Base-by-base conservation (phyloP, 1,140 invertebrate species). In the Drosophila kepulauana region DNA sequence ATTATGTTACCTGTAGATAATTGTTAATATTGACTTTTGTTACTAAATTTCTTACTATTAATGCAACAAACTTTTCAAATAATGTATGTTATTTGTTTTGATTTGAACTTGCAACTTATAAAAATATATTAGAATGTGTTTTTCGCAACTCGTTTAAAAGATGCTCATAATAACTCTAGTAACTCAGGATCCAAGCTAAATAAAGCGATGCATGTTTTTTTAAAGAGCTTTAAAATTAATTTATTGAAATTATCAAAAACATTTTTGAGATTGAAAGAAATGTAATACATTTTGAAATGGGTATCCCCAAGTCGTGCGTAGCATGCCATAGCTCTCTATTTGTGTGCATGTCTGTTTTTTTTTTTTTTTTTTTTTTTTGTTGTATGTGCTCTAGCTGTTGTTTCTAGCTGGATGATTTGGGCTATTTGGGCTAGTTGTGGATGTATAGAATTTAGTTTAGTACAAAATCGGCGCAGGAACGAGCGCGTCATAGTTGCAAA, bases 381-480 rank as follows among this genome's bases (percentile, higher is more conserved):
- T 16, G 46, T 16, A 15, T 48, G 58, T 48, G 58, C 35, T 8
- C 41, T 43, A 43, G 41, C 11, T 43, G 41, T 43, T 59, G 65
- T 67, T 71, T 52, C 65, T 68, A 66, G 72, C 80, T 87, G 67
- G 70, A 51, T 79, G 71, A 58, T 68, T 73, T 61, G 41, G 56
- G 68, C 67, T 61, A 79, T 79, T 63, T 79, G 80, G 64, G 77
- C 61, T 63, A 68, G 58, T 78, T 78, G 65, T 77, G 67, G 46
- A 73, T 76, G 79, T 75, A 57, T 79, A 87, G 77, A 88, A 80
- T 89, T 88, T 82, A 81, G 85, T 88, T 88, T 88, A 88, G 84
- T 88, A 88, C 84, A 88, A 88, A 84, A 89, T 88, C 85, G 75
- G 81, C 67, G 64, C 73, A 89, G 84, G 80, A 89, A 84, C 80